These are phyloP conservation scores for Holocentrus rufus DNA, from an alignment of 2,797 vertebrate species.

Conservation along the genomic window DNA sequence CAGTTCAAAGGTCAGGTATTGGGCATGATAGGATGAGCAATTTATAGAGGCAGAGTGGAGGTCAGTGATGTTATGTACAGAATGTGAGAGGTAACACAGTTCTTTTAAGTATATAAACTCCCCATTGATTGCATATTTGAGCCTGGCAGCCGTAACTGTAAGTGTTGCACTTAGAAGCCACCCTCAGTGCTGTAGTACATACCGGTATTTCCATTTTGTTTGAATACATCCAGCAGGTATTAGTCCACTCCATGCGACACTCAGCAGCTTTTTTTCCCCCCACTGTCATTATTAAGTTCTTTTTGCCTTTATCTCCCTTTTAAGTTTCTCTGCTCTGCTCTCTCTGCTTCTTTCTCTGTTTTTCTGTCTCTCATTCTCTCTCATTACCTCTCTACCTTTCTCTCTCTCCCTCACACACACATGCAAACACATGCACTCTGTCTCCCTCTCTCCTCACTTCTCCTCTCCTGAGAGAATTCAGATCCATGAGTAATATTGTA, in stretches of 20 bases:
- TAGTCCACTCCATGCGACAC: not conserved
- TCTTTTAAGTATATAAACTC: conserved; percentile 17
- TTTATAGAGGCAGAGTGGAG: conserved; percentile 45
- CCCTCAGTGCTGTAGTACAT: conserved; percentile 22
- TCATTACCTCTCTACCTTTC: not conserved
- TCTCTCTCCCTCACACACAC: not conserved
- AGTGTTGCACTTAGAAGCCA: conserved; percentile 33
- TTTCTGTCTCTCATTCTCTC: conserved; percentile 3
- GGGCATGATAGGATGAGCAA: conserved; percentile 39
- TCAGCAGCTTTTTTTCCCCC: not conserved
- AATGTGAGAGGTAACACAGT: not conserved
- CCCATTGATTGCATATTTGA: conserved; percentile 2
- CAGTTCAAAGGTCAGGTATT: conserved; percentile 55
- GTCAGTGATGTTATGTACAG: conserved; percentile 28
- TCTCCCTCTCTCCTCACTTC: conserved; percentile 15
- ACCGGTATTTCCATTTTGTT: conserved; percentile 35
- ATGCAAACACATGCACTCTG: not conserved
- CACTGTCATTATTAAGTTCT: conserved; percentile 1
- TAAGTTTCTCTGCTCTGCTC: not conserved
- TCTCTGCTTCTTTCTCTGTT: not conserved
- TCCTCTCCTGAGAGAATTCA: conserved; percentile 47
- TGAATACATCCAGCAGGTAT: conserved; percentile 10
- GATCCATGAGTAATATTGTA: conserved; percentile 47
- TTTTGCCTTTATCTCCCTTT: conserved; percentile 3
- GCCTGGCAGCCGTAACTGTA: conserved; percentile 29